Evolutionary conservation across 2,888 invertebrate species (phyloP), one percentile per base, ranked within the genome.

Genomic region (Andrena minutula): DNA sequence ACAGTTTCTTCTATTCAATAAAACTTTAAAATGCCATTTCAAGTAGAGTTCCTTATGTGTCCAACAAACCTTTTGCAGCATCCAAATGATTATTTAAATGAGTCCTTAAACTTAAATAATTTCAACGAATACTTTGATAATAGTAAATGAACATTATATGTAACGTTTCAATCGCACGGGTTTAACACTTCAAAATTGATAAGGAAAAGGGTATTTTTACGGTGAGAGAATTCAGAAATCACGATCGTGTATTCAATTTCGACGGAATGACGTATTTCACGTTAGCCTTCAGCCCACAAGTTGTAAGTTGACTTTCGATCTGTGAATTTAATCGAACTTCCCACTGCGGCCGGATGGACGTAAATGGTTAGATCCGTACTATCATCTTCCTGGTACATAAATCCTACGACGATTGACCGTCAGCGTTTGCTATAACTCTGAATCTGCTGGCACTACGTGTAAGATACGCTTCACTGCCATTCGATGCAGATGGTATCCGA

Each of bases 351-450:
- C 41, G 41, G 41, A 41, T 41, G 41, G 72, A 83, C 72, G 81
- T 82, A 85, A 87, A 87, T 75, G 83, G 83, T 66, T 66, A 83
- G 82, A 83, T 87, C 81, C 79, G 81, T 77, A 60, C 58, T 47
- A 56, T 28, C 70, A 66, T 87, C 83, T 87, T 85, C 85, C 85
- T 86, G 88, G 88, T 87, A 79, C 80, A 86, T 88, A 87, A 88
- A 88, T 87, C 80, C 79, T 53, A 51, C 60, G 60, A 66, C 85
- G 80, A 88, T 88, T 83, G 76, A 78, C 80, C 82, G 83, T 88
- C 82, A 75, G 76, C 78, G 82, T 82, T 78, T 69, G 81, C 79
- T 75, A 68, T 86, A 86, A 86, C 79, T 86, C 78, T 80, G 75
- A 53, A 71, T 74, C 60, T 78, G 60, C 49, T 53, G 68, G 78